phyloP scores from a whole-genome alignment of 2,797 vertebrate genomes.

The Coracias cyanogaster region DNA sequence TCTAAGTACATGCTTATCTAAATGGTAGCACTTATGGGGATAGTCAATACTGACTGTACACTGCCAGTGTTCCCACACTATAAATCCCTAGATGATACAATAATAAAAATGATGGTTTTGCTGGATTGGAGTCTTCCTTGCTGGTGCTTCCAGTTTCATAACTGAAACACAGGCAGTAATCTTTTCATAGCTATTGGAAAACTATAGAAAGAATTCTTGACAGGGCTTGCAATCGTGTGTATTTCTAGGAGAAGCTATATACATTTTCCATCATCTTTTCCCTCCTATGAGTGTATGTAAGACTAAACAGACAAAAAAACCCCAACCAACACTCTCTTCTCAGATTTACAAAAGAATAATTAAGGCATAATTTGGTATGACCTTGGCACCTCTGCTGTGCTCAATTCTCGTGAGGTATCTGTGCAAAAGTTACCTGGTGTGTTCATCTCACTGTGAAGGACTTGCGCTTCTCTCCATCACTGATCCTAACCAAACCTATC shows the following conservation, averaged over 20 bases:
- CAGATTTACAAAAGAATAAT: neutral
- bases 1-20: neutral
- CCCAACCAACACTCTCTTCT: neutral
- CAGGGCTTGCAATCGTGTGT: rapidly evolving
- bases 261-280: neutral
- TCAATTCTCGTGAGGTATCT: neutral
- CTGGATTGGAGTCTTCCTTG: neutral
- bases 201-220: neutral
- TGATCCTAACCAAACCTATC: neutral
- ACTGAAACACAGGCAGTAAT: neutral
- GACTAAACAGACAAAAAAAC: neutral
- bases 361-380: neutral
- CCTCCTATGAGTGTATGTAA: neutral
- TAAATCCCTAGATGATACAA: neutral
- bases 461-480: neutral
- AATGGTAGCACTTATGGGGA: neutral
- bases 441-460: neutral
- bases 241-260: neutral
- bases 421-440: neutral
- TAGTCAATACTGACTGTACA: neutral
- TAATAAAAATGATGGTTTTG: neutral
- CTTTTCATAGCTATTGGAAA: neutral
- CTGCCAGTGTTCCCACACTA: neutral
- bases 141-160: neutral
- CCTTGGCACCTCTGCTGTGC: neutral